Conservation (phyloP, 2,797 vertebrate genomes). For the Clarias pachynema region DNA sequence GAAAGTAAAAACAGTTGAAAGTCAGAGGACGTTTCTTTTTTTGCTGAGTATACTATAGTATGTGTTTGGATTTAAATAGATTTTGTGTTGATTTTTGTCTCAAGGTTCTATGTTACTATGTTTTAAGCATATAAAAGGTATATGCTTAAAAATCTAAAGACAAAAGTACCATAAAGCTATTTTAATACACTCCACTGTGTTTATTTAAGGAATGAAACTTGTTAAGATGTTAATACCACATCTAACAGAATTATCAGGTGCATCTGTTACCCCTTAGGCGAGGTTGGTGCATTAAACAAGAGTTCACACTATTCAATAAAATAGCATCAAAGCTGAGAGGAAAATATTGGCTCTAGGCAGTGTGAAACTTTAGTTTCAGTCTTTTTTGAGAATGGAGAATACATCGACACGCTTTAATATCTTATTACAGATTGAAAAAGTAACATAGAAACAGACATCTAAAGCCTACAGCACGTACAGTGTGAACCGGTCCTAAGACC, state of each 20-base stretch:
- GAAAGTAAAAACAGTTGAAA: too few relatives aligned
- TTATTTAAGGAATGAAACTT: slow-evolving; percentile 21
- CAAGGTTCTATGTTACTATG: background rate
- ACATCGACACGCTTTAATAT: background rate
- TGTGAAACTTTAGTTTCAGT: background rate
- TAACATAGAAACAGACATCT: background rate
- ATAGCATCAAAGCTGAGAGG: slow-evolving; percentile 16
- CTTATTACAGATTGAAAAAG: background rate
- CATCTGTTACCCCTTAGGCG: slow-evolving; percentile 30
- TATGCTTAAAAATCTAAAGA: background rate
- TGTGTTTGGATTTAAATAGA: background rate
- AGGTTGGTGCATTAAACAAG: slow-evolving; percentile 21
- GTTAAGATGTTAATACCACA: slow-evolving; percentile 24
- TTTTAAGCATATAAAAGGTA: background rate
- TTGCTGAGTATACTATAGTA: too few relatives aligned
- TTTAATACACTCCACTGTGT: background rate
- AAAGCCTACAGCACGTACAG: background rate
- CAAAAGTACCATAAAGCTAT: background rate
- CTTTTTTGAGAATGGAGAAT: background rate
- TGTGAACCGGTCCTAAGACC: background rate
- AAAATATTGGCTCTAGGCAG: slow-evolving; percentile 4
- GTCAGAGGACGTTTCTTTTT: too few relatives aligned
- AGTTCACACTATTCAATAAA: slow-evolving; percentile 25
- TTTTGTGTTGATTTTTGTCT: background rate
- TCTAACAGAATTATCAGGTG: slow-evolving; percentile 20